Conservation (phyloP, 2,113 vertebrate genomes). For the Piprites chloris region DNA sequence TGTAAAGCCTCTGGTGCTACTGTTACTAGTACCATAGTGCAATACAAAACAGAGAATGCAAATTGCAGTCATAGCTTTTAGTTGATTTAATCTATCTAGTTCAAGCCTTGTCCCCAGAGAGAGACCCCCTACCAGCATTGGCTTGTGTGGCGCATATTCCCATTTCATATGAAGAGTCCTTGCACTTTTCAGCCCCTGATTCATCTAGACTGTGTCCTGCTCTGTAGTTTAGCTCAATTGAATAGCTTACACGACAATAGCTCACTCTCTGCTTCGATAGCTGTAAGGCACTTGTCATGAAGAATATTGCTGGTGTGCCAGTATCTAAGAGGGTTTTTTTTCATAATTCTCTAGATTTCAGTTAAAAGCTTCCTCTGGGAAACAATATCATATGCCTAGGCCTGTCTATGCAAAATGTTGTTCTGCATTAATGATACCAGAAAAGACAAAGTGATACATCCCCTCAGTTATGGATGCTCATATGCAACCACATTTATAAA, state of each 20-base stretch:
- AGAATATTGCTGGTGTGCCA: background rate
- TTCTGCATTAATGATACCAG: background rate
- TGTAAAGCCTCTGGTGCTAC: background rate
- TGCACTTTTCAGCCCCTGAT: background rate
- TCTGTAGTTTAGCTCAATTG: background rate
- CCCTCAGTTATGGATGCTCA: background rate
- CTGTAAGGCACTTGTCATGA: background rate
- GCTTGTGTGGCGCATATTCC: background rate
- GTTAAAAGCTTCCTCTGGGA: background rate
- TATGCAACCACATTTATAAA: background rate
- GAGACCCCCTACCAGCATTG: background rate
- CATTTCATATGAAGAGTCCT: slow-evolving; percentile 25
- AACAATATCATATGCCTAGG: background rate
- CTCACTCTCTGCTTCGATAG: background rate
- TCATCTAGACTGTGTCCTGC: background rate
- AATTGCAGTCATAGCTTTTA: slow-evolving; percentile 37
- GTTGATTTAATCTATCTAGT: slow-evolving; percentile 41
- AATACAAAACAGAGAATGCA: slow-evolving; percentile 32
- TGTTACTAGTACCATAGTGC: background rate
- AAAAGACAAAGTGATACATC: background rate
- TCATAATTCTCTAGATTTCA: background rate
- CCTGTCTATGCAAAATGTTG: background rate
- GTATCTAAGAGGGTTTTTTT: background rate
- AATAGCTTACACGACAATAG: background rate
- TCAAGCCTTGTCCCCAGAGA: slow-evolving; percentile 12